These are phyloP conservation scores for Charanyca ferruginea DNA, from an alignment of 2,888 invertebrate species.

Conservation along the genomic window DNA sequence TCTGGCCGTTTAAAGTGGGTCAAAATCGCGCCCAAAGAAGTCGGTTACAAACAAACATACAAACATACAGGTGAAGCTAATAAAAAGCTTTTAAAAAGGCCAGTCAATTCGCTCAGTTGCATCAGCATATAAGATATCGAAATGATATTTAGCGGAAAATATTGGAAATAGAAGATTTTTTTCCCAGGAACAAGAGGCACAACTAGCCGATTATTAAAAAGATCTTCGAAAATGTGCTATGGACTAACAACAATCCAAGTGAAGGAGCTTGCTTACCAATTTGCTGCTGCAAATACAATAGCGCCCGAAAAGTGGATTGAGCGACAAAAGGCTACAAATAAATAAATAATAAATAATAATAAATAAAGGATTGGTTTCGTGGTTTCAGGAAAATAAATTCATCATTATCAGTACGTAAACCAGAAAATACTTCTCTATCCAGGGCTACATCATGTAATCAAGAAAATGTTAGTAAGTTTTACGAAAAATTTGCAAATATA, in stretches of 20 bases:
- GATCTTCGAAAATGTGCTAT: conserved; percentile 19
- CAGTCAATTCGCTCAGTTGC: too few species aligned
- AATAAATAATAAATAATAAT: too few species aligned
- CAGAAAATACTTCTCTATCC: not conserved
- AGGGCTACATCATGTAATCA: too few species aligned
- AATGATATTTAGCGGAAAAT: too few species aligned
- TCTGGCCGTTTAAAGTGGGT: too few species aligned
- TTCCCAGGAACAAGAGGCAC: conserved; percentile 7
- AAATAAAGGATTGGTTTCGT: conserved; percentile 15
- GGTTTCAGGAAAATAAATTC: not conserved
- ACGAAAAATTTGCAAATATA: too few species aligned
- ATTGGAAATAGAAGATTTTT: conserved; percentile 4
- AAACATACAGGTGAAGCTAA: too few species aligned
- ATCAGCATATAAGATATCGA: too few species aligned
- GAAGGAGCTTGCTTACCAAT: conserved; percentile 16
- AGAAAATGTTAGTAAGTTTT: too few species aligned
- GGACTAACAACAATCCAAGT: conserved; percentile 22
- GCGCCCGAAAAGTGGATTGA: conserved; percentile 9
- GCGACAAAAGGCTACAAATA: conserved; percentile 7
- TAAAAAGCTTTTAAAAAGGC: too few species aligned
- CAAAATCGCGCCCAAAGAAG: too few species aligned
- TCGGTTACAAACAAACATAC: too few species aligned
- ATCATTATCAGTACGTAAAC: conserved; percentile 11
- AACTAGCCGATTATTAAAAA: conserved; percentile 19
- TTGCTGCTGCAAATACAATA: conserved; percentile 1